Evolutionary conservation across 2,888 invertebrate species (phyloP).

Genomic region (Nomada goodeniana): DNA sequence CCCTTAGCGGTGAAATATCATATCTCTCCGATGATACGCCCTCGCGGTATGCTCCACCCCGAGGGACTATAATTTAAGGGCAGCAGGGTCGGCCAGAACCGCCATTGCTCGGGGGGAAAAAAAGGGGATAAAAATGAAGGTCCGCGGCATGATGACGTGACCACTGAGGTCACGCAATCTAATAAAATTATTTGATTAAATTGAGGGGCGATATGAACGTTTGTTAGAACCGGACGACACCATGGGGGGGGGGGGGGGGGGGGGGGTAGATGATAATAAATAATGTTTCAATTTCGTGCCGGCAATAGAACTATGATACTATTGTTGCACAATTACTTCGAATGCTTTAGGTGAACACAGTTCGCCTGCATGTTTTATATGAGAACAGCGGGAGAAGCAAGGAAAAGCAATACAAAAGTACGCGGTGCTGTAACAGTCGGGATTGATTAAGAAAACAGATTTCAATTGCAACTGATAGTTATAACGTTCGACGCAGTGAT

Average conservation of each 20-base stretch:
- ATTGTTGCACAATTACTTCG: too few species aligned
- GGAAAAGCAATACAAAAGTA: too few species aligned
- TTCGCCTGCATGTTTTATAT: too few species aligned
- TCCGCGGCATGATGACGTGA: not conserved
- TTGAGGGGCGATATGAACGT: not conserved
- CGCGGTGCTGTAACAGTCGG: too few species aligned
- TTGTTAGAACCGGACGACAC: not conserved
- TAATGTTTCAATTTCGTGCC: not conserved
- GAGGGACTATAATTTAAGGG: slow-evolving; percentile 72
- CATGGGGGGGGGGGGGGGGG: not conserved
- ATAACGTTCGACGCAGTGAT: too few species aligned
- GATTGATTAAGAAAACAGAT: too few species aligned
- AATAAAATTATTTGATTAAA: not conserved
- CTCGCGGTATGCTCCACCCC: slow-evolving; percentile 79
- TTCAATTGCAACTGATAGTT: too few species aligned
- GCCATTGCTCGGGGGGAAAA: slow-evolving; percentile 63
- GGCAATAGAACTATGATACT: not conserved
- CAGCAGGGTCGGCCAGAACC: slow-evolving; percentile 63
- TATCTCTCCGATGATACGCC: slow-evolving; percentile 81
- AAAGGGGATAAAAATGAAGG: slow-evolving; percentile 50
- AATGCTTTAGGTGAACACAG: too few species aligned
- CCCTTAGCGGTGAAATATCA: slow-evolving; percentile 77
- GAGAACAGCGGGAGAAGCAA: too few species aligned
- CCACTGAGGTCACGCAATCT: not conserved
- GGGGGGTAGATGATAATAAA: not conserved